Evolutionary conservation across 2,113 vertebrate species (phyloP).

Genomic region (Rhinogobius similis): DNA sequence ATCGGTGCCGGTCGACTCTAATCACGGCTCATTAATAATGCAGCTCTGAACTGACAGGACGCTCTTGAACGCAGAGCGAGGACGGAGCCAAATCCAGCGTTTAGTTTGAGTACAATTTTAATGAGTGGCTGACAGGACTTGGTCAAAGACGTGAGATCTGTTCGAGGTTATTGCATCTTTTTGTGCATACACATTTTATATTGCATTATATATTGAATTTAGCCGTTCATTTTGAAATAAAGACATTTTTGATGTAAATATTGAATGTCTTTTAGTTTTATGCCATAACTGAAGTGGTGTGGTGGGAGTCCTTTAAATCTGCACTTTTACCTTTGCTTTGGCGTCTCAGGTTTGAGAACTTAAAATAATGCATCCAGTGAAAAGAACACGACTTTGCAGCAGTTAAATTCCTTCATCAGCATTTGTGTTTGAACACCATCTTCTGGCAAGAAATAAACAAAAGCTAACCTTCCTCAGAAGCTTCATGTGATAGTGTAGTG

Average conservation of each 20-base stretch:
- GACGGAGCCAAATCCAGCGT: constrained; percentile 74
- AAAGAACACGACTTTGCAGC: too few species aligned
- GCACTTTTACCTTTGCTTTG: too few species aligned
- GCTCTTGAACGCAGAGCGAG: constrained; percentile 64
- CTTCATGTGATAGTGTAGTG: too few species aligned
- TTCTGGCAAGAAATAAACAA: too few species aligned
- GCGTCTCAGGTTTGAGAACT: too few species aligned
- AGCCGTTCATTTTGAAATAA: not conserved
- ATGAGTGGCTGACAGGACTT: constrained; percentile 59
- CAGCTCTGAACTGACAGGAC: constrained; percentile 76
- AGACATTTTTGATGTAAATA: not conserved
- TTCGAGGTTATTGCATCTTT: not conserved
- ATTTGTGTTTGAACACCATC: too few species aligned
- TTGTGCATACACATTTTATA: not conserved
- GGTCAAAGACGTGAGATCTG: not conserved
- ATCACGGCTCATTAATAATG: constrained; percentile 81
- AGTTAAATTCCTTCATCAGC: too few species aligned
- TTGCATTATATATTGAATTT: not conserved
- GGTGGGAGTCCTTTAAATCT: too few species aligned
- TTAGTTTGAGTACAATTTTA: constrained; percentile 79
- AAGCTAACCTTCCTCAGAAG: too few species aligned
- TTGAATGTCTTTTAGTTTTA: too few species aligned
- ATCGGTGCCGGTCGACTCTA: constrained; percentile 66
- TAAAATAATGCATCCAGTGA: too few species aligned
- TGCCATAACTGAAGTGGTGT: too few species aligned